These are phyloP conservation scores for Protodeltote pygarga DNA, from an alignment of 2,888 invertebrate species.

Conservation along the genomic window DNA sequence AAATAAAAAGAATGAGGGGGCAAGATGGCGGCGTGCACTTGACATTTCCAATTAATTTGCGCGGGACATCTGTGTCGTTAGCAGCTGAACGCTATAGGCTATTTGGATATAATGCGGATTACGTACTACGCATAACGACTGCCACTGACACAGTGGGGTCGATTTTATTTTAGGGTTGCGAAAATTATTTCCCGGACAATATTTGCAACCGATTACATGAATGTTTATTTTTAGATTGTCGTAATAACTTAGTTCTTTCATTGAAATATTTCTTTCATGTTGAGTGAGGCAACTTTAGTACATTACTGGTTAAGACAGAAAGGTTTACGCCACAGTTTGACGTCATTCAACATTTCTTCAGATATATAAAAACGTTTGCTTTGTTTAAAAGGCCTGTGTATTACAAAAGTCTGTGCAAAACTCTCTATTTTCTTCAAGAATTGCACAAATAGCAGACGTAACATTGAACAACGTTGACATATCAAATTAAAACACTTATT, in stretches of 20 bases:
- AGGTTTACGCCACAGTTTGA: slow-evolving; percentile 18
- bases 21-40: slow-evolving; percentile 84
- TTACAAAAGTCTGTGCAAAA: background rate
- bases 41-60: slow-evolving; percentile 87
- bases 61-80: slow-evolving; percentile 83
- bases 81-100: slow-evolving; percentile 80
- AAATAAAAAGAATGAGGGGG: slow-evolving; percentile 67
- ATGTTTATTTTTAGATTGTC: slow-evolving; percentile 16
- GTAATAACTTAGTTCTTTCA: background rate
- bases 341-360: slow-evolving; percentile 29
- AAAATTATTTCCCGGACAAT: slow-evolving; percentile 10
- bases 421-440: background rate
- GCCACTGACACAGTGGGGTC: slow-evolving; percentile 45
- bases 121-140: slow-evolving; percentile 64
- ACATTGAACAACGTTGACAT: background rate
- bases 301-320: slow-evolving; percentile 21
- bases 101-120: slow-evolving; percentile 75
- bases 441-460: background rate
- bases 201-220: slow-evolving; percentile 28
- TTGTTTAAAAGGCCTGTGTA: no score
- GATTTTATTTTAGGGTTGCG: slow-evolving; percentile 41
- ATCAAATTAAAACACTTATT: no score
- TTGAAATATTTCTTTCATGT: no score
- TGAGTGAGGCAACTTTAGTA: no score
- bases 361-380: slow-evolving; percentile 5